Base-by-base conservation (phyloP, 2,797 vertebrate species). In the Pantherophis alleghaniensis region DNA sequence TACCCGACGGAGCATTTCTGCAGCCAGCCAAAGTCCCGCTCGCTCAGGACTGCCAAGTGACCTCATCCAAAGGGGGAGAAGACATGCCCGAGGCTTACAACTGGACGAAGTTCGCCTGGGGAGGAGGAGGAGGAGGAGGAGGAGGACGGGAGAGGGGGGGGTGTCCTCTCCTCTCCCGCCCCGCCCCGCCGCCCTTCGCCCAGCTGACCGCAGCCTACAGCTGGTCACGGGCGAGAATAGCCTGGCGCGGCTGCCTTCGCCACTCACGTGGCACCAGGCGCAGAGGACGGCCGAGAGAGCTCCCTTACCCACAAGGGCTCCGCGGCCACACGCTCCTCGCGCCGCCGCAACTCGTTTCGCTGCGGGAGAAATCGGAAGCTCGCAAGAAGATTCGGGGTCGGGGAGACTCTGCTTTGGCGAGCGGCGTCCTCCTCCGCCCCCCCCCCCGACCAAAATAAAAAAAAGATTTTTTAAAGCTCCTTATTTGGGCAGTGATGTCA, bases 401-500 rank as follows among this genome's bases (percentile, higher is more conserved):
- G 61, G 12, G 22, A 22, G 87, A 37, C 20, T 57, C 90, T 95
- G 94, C 95, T 95, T 94, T 95, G 95, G 96, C 95, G 96, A 95
- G 97, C 96, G 61, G 89, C n/a, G 87, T 32, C 20, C 1, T 60
- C 6, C 2, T 12, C 4, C 10, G 4, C 11, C 13, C 63, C 22
- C 16, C 2, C 1, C 20, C 7, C 59, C 20, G 0, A 42, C 42
- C 42, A 24, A 24, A 24, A 24, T 14, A 10, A n/a, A 5, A 26
- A 22, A 16, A 96, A 96, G 95, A 95, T 95, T 97, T 7, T 51
- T 97, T 96, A 97, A 98, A 98, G 97, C 98, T 98, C 98, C 98
- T 98, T 98, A 98, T 98, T 98, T 98, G 98, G 98, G 98, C 98
- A 97, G 98, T 98, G 98, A 98, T 98, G 97, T 98, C 96, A 98